Conservation (phyloP, 2,797 vertebrate species). For the Sarcophilus harrisii region DNA sequence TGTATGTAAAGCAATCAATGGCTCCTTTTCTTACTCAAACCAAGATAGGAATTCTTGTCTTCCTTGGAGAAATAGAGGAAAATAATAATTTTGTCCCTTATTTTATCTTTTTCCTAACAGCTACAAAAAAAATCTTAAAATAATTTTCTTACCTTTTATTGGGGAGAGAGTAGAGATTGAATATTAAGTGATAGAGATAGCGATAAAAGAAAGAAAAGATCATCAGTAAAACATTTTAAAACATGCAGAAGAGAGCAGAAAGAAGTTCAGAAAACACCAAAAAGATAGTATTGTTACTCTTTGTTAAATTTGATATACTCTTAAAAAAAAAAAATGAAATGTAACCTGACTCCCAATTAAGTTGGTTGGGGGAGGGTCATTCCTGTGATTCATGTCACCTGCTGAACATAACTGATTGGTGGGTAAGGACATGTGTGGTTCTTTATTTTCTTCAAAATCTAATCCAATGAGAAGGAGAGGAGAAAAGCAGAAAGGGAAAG, state of each 20-base stretch:
- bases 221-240: neutral
- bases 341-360: neutral
- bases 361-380: neutral
- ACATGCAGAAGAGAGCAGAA: neutral
- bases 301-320: neutral
- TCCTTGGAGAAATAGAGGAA: neutral
- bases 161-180: neutral
- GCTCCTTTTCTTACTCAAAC: neutral
- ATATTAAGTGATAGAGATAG: neutral
- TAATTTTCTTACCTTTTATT: neutral
- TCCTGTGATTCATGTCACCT: neutral
- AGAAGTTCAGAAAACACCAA: neutral
- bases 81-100: neutral
- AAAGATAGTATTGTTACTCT: neutral
- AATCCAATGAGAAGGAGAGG: neutral
- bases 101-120: neutral
- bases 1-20: neutral
- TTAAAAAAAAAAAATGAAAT: neutral
- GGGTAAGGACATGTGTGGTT: neutral
- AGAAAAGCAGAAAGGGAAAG: too few relatives aligned
- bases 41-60: neutral
- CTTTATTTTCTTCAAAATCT: neutral
- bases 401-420: neutral
- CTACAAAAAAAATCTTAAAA: neutral
- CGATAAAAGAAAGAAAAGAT: neutral